These are phyloP conservation scores for Popillia japonica DNA, from an alignment of 1,140 invertebrate species.

Conservation along the genomic window DNA sequence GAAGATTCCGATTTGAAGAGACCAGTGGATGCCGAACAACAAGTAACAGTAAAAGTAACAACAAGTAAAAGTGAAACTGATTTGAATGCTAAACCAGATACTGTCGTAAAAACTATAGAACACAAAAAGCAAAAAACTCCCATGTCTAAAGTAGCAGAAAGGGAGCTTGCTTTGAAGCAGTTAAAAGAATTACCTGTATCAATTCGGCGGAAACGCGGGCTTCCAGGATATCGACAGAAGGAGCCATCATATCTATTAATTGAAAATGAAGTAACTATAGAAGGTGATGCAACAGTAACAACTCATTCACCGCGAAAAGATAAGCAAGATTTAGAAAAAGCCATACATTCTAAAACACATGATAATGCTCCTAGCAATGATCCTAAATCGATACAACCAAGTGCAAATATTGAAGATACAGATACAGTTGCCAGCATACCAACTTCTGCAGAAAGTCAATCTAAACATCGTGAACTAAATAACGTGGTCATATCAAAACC, in stretches of 20 bases:
- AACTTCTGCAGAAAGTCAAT: background rate
- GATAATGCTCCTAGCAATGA: background rate
- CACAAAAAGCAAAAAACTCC: conserved; percentile 38
- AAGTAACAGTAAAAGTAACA: background rate
- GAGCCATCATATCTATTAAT: background rate
- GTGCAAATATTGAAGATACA: background rate
- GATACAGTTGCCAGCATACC: background rate
- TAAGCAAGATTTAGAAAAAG: background rate
- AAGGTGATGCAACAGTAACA: background rate
- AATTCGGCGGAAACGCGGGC: background rate
- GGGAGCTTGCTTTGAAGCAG: conserved; percentile 57
- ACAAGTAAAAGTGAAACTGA: background rate
- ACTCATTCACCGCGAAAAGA: background rate
- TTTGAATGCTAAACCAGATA: background rate
- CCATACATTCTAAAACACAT: conserved; percentile 17
- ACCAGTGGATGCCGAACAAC: background rate
- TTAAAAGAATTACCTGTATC: conserved; percentile 52
- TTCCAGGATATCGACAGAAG: too few species aligned
- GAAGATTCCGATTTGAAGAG: conserved; percentile 41
- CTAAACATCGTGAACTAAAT: background rate
- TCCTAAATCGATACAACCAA: background rate
- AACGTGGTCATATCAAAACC: background rate
- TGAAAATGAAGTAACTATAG: background rate
- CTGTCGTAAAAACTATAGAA: background rate
- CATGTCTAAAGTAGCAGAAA: conserved; percentile 53